Evolutionary conservation across 1,140 invertebrate species (phyloP), one percentile per base, ranked within the genome.

Genomic region (Danaus melanippus): DNA sequence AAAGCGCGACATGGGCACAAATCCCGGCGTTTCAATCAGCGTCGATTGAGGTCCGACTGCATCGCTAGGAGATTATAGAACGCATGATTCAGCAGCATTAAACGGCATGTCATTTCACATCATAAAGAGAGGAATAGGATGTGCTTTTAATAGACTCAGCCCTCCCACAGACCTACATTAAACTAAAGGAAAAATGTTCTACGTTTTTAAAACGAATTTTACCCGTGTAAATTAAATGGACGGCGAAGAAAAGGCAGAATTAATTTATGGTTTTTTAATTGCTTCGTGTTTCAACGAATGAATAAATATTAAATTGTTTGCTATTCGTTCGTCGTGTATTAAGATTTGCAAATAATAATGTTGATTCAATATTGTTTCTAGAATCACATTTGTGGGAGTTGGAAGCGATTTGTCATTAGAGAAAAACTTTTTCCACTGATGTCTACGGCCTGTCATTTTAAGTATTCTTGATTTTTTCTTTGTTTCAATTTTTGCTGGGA

Each of bases 11-110:
- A 66, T 54, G 61, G 74, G 78, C 74, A 73, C 66, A 74, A 68
- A 70, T 67, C 61, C 64, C 60, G 58, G 51, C 64, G 70, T 71
- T 80, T 80, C 79, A 83, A 83, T 83, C 79, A 79, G 71, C 53
- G 40, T 59, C 71, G 71, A 80, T 76, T 78, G 77, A 71, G 72
- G 69, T 62, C 58, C 56, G 50, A 64, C 66, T 59, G 67, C 54
- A 58, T 48, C 54, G 61, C 52, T 41, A 60, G 46, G 66, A 64
- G 64, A 72, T 70, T 73, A 74, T 66, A 65, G 69, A 62, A 64
- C 64, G 66, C 64, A 74, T 76, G 67, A 71, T 65, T 61, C 66
- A 42, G 66, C 73, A 64, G 63, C 64, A 69, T 69, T 69, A 67
- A 61, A 54, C 53, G 55, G 51, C 61, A 74, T 60, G 67, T 69